Evolutionary conservation across 2,113 vertebrate genomes (phyloP).

Genomic region (Pelvicachromis taeniatus): DNA sequence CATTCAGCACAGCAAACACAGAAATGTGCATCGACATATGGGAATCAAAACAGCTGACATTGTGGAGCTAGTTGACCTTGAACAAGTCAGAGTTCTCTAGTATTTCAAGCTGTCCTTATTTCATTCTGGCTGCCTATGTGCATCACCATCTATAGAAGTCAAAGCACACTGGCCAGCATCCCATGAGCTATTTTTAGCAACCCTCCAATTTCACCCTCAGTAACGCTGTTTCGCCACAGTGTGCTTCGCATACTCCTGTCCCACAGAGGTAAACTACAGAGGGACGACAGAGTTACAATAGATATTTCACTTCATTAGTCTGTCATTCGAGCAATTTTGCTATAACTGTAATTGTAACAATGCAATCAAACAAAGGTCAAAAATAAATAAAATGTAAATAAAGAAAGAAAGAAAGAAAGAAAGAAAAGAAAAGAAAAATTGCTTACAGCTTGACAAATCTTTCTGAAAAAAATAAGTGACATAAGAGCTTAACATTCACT

Average conservation of each 20-base stretch:
- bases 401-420: too few relatives aligned
- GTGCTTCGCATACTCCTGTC: constrained; percentile 72
- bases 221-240: constrained; percentile 53
- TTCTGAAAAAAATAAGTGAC: too few relatives aligned
- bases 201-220: constrained; percentile 41
- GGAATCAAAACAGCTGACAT: constrained; percentile 77
- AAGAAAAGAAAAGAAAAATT: too few relatives aligned
- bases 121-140: constrained; percentile 81
- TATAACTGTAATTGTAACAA: too few relatives aligned
- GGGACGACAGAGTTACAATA: constrained; percentile 46
- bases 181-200: constrained; percentile 89
- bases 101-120: constrained; percentile 86
- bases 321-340: not conserved
- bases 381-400: not conserved
- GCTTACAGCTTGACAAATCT: not conserved
- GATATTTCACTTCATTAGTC: not conserved
- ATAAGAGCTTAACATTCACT: too few relatives aligned
- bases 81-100: constrained; percentile 78
- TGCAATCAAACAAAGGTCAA: not conserved
- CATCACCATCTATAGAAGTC: constrained; percentile 99
- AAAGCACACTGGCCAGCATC: constrained; percentile 77
- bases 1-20: constrained; percentile 1
- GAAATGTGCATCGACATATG: constrained; percentile 27
- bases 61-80: constrained; percentile 87
- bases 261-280: constrained; percentile 72